Base-by-base conservation (phyloP, 2,888 invertebrate genomes). In the Acronicta leporina region DNA sequence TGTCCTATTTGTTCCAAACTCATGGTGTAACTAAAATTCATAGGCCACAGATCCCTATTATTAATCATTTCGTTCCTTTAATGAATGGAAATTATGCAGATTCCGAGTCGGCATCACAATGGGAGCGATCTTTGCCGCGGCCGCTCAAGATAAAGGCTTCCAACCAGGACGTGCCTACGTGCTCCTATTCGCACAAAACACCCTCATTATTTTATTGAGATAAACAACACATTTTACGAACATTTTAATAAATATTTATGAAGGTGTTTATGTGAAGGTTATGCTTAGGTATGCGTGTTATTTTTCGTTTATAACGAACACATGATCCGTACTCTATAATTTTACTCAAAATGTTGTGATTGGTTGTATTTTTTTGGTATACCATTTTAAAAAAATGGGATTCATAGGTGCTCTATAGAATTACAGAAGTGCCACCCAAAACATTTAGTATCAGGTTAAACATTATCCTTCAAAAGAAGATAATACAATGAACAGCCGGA, bases 21-120 rank as follows among this genome's bases (percentile, higher is more conserved):
- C 52, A 78, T 89, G 82, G 91, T 65, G 64, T 73, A 81, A 70
- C 50, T 53, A 66, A 45, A 65, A 72, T 73, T 68, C 80, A 81
- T 80, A 86, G 82, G 75, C 79, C 79, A 84, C 80, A 90, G 87
- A 92, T 91, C 90, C 88, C 89, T 77, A 86, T 92, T 91, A 93
- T 94, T 94, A 94, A 94, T 94, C 90, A 94, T 94, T 92, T 88
- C 87, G 88, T 87, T 89, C 89, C 87, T 87, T 88, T 91, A 93
- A 94, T 93, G 90, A 92, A 92, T 90, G 86, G 84, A 90, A 92
- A 92, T 94, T 93, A 94, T 94, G 92, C 91, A 91, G 89, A 94
- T 92, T 90, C 85, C 68, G 76, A 84, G 85, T 84, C 79, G 80
- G 83, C 80, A 87, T 86, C 88, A 93, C 92, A 94, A 94, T 92